Conservation (phyloP, 37 sponge, comb jelly and placozoan genomes). For the Bolinopsis microptera region DNA sequence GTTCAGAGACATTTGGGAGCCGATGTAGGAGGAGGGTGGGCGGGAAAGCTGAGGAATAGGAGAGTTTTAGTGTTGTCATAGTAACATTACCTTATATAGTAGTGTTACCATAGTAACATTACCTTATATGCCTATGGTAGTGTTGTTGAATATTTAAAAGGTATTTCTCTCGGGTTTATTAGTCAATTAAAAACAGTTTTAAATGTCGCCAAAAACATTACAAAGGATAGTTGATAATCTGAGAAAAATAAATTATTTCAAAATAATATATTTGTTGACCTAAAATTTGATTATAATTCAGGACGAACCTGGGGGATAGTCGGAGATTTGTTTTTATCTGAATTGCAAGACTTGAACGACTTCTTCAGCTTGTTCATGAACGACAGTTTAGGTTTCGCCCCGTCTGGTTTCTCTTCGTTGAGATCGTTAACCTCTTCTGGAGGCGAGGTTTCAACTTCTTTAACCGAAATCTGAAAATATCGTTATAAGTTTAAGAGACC, state of each 20-base stretch:
- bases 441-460: not conserved
- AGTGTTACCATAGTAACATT: too few species aligned
- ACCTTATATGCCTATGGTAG: too few species aligned
- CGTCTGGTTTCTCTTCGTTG: not conserved
- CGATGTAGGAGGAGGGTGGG: constrained; percentile 34
- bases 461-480: constrained; percentile 1
- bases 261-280: too few species aligned
- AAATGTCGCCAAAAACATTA: too few species aligned
- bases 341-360: not conserved
- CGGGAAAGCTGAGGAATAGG: not conserved
- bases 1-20: constrained; percentile 3
- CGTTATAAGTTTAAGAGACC: not conserved
- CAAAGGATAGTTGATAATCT: too few species aligned
- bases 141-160: too few species aligned
- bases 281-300: too few species aligned
- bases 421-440: constrained; percentile 19
- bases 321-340: not conserved
- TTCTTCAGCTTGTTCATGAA: constrained; percentile 35
- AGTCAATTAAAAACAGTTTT: too few species aligned
- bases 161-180: too few species aligned
- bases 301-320: constrained; percentile 24
- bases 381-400: constrained; percentile 5
- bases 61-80: too few species aligned
- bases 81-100: too few species aligned
- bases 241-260: too few species aligned